phyloP scores from a whole-genome alignment of 2,113 vertebrate species.

The Isichthys henryi region DNA sequence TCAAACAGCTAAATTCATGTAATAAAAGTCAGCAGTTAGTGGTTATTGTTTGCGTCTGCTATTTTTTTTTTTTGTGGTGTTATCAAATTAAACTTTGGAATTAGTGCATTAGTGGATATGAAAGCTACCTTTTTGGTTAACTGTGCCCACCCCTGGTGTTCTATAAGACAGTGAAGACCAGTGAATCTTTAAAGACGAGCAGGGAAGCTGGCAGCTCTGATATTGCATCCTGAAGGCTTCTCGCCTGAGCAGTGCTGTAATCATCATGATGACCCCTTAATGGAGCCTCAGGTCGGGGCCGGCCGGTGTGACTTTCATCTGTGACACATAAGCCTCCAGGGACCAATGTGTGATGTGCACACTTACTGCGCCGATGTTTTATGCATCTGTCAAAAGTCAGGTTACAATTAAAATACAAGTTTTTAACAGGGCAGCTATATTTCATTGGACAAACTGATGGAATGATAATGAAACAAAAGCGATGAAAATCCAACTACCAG shows the following conservation, averaged over 20 bases:
- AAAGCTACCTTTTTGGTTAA: neutral
- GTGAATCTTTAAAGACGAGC: neutral
- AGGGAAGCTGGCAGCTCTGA: neutral
- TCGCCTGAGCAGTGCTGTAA: slow-evolving; percentile 29
- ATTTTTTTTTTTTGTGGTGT: neutral
- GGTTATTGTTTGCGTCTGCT: neutral
- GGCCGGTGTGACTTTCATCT: neutral
- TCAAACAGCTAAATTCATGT: neutral
- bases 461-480: neutral
- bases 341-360: neutral
- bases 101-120: neutral
- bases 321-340: neutral
- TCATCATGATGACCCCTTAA: slow-evolving; percentile 44
- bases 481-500: neutral
- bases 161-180: neutral
- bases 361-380: neutral
- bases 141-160: neutral
- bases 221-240: slow-evolving; percentile 11
- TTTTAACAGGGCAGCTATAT: neutral
- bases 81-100: neutral
- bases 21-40: neutral
- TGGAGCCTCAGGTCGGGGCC: slow-evolving; percentile 30
- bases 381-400: neutral
- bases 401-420: neutral
- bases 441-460: neutral